Conservation (phyloP, 1,140 invertebrate species). For the Drosophila sucinea region DNA sequence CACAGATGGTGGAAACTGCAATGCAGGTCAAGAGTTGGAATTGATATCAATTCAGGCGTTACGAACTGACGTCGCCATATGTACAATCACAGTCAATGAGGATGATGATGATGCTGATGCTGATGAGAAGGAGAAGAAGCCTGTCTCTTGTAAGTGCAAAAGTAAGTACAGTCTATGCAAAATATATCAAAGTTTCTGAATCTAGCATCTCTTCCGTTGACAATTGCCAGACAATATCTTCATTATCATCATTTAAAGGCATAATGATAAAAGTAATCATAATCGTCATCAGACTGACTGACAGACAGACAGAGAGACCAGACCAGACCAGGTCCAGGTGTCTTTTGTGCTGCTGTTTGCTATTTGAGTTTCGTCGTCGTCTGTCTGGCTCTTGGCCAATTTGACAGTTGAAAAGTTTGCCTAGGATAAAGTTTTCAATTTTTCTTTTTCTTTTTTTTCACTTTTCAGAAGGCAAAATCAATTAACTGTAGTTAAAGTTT, state of each 20-base stretch:
- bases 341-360: slow-evolving; percentile 9
- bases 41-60: slow-evolving; percentile 17
- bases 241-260: neutral
- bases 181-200: neutral
- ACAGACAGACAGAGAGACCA: neutral
- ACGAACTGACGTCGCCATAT: slow-evolving; percentile 7
- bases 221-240: slow-evolving; percentile 3
- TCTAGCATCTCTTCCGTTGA: neutral
- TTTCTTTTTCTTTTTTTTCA: neutral
- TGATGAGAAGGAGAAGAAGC: neutral
- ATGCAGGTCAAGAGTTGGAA: slow-evolving; percentile 13
- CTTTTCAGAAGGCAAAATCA: slow-evolving; percentile 7
- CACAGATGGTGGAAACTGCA: neutral
- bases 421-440: slow-evolving; percentile 13
- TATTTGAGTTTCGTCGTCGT: slow-evolving; percentile 6
- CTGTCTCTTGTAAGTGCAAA: neutral
- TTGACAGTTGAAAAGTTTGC: slow-evolving; percentile 11
- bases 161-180: neutral
- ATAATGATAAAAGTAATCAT: neutral
- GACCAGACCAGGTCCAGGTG: neutral
- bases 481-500: slow-evolving; percentile 19
- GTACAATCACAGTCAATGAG: slow-evolving; percentile 6
- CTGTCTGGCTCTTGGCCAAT: slow-evolving; percentile 17
- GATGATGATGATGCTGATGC: neutral
- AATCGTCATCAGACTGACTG: neutral